Evolutionary conservation across 2,888 invertebrate species (phyloP).

Genomic region (Volucella inanis): DNA sequence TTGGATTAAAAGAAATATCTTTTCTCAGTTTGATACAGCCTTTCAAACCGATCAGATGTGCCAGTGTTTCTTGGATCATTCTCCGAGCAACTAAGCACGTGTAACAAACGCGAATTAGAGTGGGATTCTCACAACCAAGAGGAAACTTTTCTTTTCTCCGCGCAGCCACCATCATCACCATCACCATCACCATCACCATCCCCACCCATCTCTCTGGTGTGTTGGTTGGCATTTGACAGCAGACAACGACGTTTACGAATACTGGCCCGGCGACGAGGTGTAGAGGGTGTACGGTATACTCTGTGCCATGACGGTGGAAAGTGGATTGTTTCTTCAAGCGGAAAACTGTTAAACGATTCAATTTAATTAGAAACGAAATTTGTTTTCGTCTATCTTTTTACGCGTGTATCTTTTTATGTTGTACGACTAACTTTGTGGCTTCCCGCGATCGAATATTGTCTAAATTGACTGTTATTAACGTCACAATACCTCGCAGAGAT

Average conservation of each 20-base stretch:
- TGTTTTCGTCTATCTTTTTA: slow-evolving; percentile 16
- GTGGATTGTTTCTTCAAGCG: slow-evolving; percentile 68
- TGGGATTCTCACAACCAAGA: slow-evolving; percentile 19
- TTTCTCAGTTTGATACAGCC: slow-evolving; percentile 69
- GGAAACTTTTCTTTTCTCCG: slow-evolving; percentile 46
- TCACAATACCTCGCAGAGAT: slow-evolving; percentile 50
- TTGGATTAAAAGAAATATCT: slow-evolving; percentile 61
- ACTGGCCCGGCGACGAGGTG: neutral
- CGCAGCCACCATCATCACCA: slow-evolving; percentile 31
- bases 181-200: slow-evolving; percentile 35
- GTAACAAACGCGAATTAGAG: slow-evolving; percentile 52
- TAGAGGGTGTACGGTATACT: neutral
- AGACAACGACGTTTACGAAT: slow-evolving; percentile 29
- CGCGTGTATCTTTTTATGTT: slow-evolving; percentile 20
- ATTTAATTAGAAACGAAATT: slow-evolving; percentile 66
- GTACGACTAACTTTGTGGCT: neutral
- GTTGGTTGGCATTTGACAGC: slow-evolving; percentile 53
- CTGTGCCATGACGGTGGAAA: slow-evolving; percentile 63
- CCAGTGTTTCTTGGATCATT: slow-evolving; percentile 28
- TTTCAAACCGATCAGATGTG: slow-evolving; percentile 63
- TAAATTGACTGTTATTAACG: slow-evolving; percentile 50
- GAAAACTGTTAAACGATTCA: slow-evolving; percentile 69
- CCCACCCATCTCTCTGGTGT: slow-evolving; percentile 42
- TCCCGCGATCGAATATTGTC: slow-evolving; percentile 23
- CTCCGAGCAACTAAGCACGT: slow-evolving; percentile 28